phyloP scores from a whole-genome alignment of 2,797 vertebrate genomes.

The Simalia tracyae region DNA sequence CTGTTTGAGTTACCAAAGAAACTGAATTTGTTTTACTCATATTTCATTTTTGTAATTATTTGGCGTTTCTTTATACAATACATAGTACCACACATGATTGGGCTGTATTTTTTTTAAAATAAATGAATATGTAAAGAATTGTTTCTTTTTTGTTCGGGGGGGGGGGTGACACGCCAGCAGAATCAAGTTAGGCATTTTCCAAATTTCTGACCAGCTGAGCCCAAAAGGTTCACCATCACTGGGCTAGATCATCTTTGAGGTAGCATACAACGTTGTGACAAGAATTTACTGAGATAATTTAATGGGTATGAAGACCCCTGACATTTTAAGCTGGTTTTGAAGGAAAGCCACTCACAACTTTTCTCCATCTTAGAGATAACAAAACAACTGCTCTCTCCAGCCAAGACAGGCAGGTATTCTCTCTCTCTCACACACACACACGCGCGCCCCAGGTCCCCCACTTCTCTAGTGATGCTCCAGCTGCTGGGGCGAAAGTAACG shows the following conservation, averaged over 20 bases:
- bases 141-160: too few species aligned
- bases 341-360: background rate
- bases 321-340: background rate
- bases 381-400: background rate
- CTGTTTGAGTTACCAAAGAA: too few species aligned
- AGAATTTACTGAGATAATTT: background rate
- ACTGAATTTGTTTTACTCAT: too few species aligned
- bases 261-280: background rate
- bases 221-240: too few species aligned
- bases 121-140: too few species aligned
- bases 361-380: background rate
- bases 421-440: accelerated
- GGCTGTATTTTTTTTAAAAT: too few species aligned
- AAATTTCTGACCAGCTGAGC: too few species aligned
- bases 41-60: too few species aligned
- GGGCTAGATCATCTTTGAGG: background rate
- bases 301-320: background rate
- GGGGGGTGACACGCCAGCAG: too few species aligned
- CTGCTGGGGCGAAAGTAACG: conserved; percentile 7
- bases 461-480: background rate
- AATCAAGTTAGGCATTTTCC: too few species aligned
- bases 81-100: too few species aligned
- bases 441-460: background rate
- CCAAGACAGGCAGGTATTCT: background rate
- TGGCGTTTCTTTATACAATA: too few species aligned